phyloP scores from a whole-genome alignment of 2,797 vertebrate genomes.

The Malurus leucopterus region DNA sequence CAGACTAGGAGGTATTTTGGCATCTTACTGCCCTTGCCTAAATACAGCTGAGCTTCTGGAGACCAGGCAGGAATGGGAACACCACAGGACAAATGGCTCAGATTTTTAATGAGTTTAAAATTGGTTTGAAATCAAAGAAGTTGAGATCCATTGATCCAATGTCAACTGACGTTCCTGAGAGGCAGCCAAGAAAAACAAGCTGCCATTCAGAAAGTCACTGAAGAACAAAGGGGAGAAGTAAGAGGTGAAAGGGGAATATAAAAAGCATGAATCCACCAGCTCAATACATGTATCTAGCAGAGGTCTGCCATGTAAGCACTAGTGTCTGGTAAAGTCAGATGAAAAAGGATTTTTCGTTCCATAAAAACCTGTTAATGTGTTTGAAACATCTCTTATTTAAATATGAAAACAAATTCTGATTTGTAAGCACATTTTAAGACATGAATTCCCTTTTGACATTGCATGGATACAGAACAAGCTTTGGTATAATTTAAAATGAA shows the following conservation, averaged over 20 bases:
- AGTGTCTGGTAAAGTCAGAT: background rate
- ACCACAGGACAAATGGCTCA: background rate
- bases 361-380: background rate
- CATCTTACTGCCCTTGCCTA: background rate
- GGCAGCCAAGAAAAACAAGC: constrained; percentile 29
- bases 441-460: background rate
- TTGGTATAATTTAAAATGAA: background rate
- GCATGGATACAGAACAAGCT: background rate
- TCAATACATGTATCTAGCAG: background rate
- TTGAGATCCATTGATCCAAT: background rate
- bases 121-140: constrained; percentile 40
- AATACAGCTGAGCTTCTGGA: background rate
- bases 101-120: constrained; percentile 18
- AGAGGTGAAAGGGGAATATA: background rate
- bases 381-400: background rate
- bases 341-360: background rate
- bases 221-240: constrained; percentile 14
- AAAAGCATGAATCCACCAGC: background rate
- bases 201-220: background rate
- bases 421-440: background rate
- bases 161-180: background rate
- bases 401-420: background rate
- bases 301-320: background rate
- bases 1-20: background rate
- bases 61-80: background rate